Base-by-base conservation (phyloP, 2,113 vertebrate genomes). In the Mirounga angustirostris region DNA sequence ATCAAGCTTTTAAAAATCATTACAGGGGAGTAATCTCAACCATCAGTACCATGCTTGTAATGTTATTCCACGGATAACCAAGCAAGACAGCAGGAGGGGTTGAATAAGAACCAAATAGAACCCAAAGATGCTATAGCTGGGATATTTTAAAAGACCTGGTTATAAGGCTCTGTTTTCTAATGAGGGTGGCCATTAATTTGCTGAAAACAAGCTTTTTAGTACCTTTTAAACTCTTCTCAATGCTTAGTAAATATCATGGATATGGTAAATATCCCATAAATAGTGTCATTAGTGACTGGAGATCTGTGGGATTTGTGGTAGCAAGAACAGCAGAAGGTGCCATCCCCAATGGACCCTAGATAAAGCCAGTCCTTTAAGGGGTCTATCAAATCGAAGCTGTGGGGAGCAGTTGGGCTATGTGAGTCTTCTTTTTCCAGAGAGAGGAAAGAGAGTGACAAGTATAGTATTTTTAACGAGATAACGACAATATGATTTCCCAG, bases 401-500 rank as follows among this genome's bases (percentile, higher is more conserved):
- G 86, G 83, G 43, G 56, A 92, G 58, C 46, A 43, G 30, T 36
- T 85, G 88, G 78, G 19, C 16, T 69, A 1, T 7, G 22, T 90
- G 46, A 89, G 54, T 83, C 14, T 59, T 97, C 97, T 95, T 73
- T 81, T 43, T 13, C 90, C 26, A 67, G 28, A 94, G n/a, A 85
- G 81, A 92, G 7, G 74, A 91, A 96, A 76, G 26, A 76, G 84
- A 94, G 10, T 95, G 90, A 94, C n/a, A 86, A 86, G 56, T 46
- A 58, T 80, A 82, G 58, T 71, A 90, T 84, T 98, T 97, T 97
- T 97, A 96, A 96, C 96, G 94, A 94, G 80, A 97, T 96, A 97
- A 96, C 84, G 95, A 95, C 80, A 92, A 79, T 24, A 18, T 79
- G 87, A 96, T 95, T 98, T 96, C 97, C 90, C 92, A 94, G 97